A percentile compares a stretch with the other conserved stretches of the same genome.
phyloP scores from a whole-genome alignment of 2,888 invertebrate species.

The Harpalus rufipes region DNA sequence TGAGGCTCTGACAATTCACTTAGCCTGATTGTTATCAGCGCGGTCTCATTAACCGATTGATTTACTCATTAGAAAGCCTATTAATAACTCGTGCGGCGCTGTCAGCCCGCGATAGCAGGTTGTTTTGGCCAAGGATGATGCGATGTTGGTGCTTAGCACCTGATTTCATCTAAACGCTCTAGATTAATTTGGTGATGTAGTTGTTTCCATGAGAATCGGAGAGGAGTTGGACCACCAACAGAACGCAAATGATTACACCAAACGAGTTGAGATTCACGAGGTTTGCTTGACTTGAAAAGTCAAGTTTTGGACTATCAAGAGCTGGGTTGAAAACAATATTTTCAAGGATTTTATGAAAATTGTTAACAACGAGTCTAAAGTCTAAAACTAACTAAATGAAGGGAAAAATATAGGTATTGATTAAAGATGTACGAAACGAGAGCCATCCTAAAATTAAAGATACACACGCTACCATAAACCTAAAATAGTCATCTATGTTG shows the following conservation, averaged over 20 bases:
- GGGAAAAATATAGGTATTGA: too few relatives aligned
- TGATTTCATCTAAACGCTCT: slow-evolving; percentile 28
- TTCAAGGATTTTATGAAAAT: too few relatives aligned
- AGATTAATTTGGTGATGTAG: slow-evolving; percentile 23
- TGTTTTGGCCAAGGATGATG: slow-evolving; percentile 16
- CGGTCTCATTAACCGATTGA: slow-evolving; percentile 72
- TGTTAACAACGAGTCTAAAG: too few relatives aligned
- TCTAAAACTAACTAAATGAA: too few relatives aligned
- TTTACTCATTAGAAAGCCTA: slow-evolving; percentile 72
- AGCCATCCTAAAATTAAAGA: too few relatives aligned
- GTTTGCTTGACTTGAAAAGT: too few relatives aligned
- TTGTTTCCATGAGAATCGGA: slow-evolving; percentile 23
- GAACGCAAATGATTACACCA: not conserved
- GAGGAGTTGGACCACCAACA: not conserved
- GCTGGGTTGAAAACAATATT: too few relatives aligned
- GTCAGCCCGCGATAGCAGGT: not conserved
- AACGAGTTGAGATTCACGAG: too few relatives aligned
- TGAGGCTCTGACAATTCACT: slow-evolving; percentile 60
- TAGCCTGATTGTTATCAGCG: slow-evolving; percentile 62
- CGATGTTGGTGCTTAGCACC: slow-evolving; percentile 30
- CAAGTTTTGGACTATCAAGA: too few relatives aligned
- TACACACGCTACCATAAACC: too few relatives aligned
- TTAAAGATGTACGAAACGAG: too few relatives aligned
- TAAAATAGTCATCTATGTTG: too few relatives aligned
- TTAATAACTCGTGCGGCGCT: slow-evolving; percentile 69